Evolutionary conservation across 2,113 vertebrate species (phyloP).

Genomic region (Octodon degus): DNA sequence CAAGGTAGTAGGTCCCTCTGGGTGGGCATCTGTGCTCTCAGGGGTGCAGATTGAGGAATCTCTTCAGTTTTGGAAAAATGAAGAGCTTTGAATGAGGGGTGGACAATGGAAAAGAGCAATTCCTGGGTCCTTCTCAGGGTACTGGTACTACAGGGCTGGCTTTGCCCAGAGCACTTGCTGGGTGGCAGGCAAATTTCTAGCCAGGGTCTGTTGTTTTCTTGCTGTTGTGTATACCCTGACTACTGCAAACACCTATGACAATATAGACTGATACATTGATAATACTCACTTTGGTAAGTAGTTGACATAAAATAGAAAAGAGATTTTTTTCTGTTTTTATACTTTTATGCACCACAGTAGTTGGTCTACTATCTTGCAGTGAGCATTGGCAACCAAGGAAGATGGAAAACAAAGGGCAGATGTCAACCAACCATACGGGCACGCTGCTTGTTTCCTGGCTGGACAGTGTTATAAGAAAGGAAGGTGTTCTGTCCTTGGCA

Average conservation of each 20-base stretch:
- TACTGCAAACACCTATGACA: background rate
- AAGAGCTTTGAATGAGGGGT: slow-evolving; percentile 47
- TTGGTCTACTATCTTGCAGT: background rate
- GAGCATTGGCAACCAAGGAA: background rate
- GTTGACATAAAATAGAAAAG: background rate
- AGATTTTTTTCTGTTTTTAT: background rate
- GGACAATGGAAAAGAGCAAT: background rate
- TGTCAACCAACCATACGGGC: background rate
- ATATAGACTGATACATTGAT: background rate
- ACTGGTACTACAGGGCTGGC: background rate
- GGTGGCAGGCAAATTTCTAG: background rate
- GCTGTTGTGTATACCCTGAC: background rate
- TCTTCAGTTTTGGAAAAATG: slow-evolving; percentile 57
- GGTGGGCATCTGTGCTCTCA: slow-evolving; percentile 89
- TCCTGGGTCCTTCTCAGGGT: background rate
- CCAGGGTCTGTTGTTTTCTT: background rate
- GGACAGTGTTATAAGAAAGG: slow-evolving; percentile 36
- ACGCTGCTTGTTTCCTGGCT: slow-evolving; percentile 28
- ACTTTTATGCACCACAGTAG: background rate
- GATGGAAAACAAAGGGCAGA: slow-evolving; percentile 64
- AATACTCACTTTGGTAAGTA: background rate
- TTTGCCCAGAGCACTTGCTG: background rate
- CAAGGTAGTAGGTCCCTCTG: slow-evolving; percentile 78
- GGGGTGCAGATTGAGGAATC: slow-evolving; percentile 82
- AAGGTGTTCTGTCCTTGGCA: slow-evolving; percentile 29